These are phyloP conservation scores for Brachypodius melanocephalos DNA, from an alignment of 2,113 vertebrate genomes.

Conservation along the genomic window DNA sequence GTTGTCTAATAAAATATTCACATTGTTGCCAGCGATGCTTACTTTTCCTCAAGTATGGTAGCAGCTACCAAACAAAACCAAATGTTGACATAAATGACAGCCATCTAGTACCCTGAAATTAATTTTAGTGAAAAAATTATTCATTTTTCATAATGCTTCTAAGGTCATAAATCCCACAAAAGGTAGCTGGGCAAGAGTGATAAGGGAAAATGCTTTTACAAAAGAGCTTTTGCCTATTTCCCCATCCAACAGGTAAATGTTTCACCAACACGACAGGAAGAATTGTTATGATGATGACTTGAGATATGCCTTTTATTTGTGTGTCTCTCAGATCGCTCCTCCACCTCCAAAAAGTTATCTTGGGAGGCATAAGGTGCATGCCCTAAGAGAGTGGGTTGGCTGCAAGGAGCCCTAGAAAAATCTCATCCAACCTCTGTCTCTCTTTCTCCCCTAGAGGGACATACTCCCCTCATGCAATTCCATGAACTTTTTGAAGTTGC, in stretches of 20 bases:
- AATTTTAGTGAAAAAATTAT: background rate
- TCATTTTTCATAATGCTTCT: background rate
- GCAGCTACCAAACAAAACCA: background rate
- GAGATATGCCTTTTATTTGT: background rate
- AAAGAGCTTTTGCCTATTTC: background rate
- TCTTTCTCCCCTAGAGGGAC: background rate
- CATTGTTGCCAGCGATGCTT: background rate
- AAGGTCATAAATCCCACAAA: background rate
- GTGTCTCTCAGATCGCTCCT: background rate
- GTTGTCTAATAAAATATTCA: background rate
- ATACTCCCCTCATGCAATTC: background rate
- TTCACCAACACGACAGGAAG: background rate
- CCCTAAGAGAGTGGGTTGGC: background rate
- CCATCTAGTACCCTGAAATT: background rate
- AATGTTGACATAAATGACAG: background rate
- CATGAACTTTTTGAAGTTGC: background rate
- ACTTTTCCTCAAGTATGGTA: background rate
- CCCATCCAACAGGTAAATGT: background rate
- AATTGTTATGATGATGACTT: background rate
- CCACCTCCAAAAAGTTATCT: background rate
- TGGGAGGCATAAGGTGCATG: rapidly evolving
- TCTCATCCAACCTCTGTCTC: background rate
- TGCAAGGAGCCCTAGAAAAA: background rate
- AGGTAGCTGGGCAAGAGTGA: background rate
- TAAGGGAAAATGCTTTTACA: background rate